Percentiles rank a stretch among this genome's conserved stretches.
Evolutionary conservation across 2,797 vertebrate species (phyloP).

Genomic region (Diglossa cyanea): DNA sequence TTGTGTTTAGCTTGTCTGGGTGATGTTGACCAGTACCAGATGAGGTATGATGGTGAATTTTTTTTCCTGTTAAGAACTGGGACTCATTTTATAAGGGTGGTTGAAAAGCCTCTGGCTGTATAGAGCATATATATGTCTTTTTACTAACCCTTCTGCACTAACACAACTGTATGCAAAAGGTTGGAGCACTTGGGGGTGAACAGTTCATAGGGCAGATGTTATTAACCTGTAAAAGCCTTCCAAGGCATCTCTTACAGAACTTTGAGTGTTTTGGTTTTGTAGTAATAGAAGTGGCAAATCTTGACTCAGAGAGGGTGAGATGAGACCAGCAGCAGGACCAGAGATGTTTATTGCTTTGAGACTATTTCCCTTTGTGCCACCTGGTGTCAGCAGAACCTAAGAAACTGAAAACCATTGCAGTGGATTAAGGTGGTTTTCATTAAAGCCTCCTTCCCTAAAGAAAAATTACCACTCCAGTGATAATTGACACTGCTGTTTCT

Average conservation of each 20-base stretch:
- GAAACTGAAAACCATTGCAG: not conserved
- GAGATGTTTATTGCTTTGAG: not conserved
- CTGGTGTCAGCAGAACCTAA: slow-evolving; percentile 20
- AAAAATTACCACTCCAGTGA: not conserved
- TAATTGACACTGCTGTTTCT: not conserved
- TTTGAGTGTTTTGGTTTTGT: not conserved
- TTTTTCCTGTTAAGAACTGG: not conserved
- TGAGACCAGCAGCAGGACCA: not conserved
- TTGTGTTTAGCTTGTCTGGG: not conserved
- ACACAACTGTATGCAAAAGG: not conserved
- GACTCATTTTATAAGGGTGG: not conserved
- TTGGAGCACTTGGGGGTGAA: fast-evolving
- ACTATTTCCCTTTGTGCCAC: not conserved
- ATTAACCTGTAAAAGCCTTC: not conserved
- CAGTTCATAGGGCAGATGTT: not conserved
- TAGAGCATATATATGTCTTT: fast-evolving
- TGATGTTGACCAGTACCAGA: not conserved
- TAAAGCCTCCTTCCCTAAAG: not conserved
- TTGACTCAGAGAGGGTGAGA: not conserved
- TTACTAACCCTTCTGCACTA: not conserved
- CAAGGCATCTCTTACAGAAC: not conserved
- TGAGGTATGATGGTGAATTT: not conserved
- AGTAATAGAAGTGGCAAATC: not conserved
- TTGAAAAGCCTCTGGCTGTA: not conserved
- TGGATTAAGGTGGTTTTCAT: not conserved